Percentiles rank a stretch among this genome's conserved stretches.
Conservation (phyloP, 64 coral and sea anemone genomes). For the Montipora cactus region DNA sequence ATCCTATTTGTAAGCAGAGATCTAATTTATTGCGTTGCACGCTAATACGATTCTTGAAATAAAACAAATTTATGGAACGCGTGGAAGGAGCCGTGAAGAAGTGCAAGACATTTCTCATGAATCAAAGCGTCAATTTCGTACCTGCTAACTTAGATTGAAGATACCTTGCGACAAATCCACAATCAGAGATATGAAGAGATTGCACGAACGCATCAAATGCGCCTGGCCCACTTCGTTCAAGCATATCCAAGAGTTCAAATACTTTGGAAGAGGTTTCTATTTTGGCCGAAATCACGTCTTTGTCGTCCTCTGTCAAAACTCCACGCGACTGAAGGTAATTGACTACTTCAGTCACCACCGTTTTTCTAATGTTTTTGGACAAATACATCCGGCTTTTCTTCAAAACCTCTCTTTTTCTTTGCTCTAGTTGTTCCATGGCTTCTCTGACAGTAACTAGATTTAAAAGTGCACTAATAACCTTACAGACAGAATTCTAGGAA, state of each 20-base stretch:
- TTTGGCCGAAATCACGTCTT: neutral
- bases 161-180: neutral
- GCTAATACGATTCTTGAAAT: too few relatives aligned
- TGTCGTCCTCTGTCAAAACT: too few relatives aligned
- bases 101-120: too few relatives aligned
- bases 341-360: slow-evolving; percentile 49
- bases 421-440: neutral
- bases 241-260: slow-evolving; percentile 65
- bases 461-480: neutral
- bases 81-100: too few relatives aligned
- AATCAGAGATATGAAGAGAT: slow-evolving; percentile 20
- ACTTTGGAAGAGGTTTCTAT: slow-evolving; percentile 30
- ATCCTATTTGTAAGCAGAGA: too few relatives aligned
- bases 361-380: slow-evolving; percentile 4
- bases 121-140: neutral
- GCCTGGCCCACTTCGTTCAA: slow-evolving; percentile 62
- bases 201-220: slow-evolving; percentile 78
- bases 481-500: too few relatives aligned
- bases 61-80: too few relatives aligned
- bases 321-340: neutral
- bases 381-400: neutral
- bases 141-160: neutral
- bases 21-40: too few relatives aligned
- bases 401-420: neutral
- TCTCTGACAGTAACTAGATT: neutral